Percentiles rank a stretch among this genome's conserved stretches.
These are phyloP conservation scores for Ornithoptera priamus DNA, from an alignment of 2,888 invertebrate genomes.

Conservation along the genomic window DNA sequence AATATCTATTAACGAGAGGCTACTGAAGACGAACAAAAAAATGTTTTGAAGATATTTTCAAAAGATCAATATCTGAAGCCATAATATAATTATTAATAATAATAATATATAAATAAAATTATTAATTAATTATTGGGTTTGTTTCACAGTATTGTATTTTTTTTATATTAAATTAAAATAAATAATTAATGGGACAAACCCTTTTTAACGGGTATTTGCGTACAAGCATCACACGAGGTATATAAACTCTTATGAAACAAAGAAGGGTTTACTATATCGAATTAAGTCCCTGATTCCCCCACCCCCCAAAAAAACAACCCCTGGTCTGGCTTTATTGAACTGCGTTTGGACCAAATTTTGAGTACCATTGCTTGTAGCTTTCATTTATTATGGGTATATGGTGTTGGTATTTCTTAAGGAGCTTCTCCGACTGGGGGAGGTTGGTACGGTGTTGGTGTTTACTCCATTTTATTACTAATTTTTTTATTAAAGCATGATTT, in stretches of 20 bases:
- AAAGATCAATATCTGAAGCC: constrained; percentile 19
- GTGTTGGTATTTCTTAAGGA: too few species aligned
- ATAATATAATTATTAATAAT: neutral
- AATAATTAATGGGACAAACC: constrained; percentile 4
- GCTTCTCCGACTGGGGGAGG: too few species aligned
- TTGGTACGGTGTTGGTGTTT: too few species aligned
- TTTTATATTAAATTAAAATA: neutral
- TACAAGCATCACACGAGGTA: constrained; percentile 38
- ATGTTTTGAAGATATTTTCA: neutral
- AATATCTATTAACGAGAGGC: neutral
- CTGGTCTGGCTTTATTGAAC: constrained; percentile 8
- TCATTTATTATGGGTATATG: neutral
- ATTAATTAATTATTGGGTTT: neutral
- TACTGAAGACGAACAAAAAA: neutral
- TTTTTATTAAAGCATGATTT: too few species aligned
- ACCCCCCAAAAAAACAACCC: neutral
- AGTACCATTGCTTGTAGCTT: constrained; percentile 5
- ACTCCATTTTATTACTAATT: too few species aligned
- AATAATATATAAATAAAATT: neutral
- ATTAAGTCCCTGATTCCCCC: constrained; percentile 11
- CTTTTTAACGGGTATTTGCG: constrained; percentile 15
- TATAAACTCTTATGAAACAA: constrained; percentile 37
- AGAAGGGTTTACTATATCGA: constrained; percentile 23
- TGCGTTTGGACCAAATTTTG: constrained; percentile 18
- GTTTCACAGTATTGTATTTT: constrained; percentile 1